Percentiles rank a stretch among this genome's conserved stretches.
These are phyloP conservation scores for Zoanthus sansibaricus DNA, from an alignment of 92 coral and sea anemone species.

Conservation along the genomic window DNA sequence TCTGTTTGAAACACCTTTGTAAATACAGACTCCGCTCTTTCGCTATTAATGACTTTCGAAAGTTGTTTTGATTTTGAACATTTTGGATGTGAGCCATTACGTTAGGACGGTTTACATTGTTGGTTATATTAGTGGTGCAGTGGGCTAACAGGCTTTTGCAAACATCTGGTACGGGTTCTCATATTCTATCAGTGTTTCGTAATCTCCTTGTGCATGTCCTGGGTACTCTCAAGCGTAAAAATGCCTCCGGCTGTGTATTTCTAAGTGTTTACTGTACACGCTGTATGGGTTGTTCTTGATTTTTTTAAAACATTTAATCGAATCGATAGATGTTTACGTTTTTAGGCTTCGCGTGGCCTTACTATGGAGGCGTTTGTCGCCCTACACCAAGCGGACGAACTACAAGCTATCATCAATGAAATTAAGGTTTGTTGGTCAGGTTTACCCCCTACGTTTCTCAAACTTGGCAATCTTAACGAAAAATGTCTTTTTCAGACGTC, in stretches of 20 bases:
- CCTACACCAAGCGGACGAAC: constrained; percentile 86
- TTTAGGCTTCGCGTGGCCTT: constrained; percentile 70
- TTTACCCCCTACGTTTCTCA: neutral
- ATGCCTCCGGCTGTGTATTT: neutral
- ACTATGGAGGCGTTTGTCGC: constrained; percentile 92
- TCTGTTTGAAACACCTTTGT: neutral
- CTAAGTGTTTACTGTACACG: neutral
- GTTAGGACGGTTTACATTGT: neutral
- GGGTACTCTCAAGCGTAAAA: neutral
- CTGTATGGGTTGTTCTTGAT: neutral
- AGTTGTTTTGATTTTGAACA: neutral
- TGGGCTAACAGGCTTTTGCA: neutral
- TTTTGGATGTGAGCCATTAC: neutral
- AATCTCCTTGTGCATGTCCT: neutral
- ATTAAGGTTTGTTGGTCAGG: constrained; percentile 69
- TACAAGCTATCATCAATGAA: constrained; percentile 84
- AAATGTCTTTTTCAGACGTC: too few species aligned
- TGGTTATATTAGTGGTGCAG: neutral
- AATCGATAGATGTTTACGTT: constrained; percentile 25
- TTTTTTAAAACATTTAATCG: neutral
- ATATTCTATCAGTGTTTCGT: neutral
- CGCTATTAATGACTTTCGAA: neutral
- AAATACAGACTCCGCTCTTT: neutral
- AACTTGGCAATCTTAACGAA: too few species aligned
- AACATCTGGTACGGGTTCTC: neutral